Evolutionary conservation across 1,140 invertebrate species (phyloP).

Genomic region (Penaeus japonicus): DNA sequence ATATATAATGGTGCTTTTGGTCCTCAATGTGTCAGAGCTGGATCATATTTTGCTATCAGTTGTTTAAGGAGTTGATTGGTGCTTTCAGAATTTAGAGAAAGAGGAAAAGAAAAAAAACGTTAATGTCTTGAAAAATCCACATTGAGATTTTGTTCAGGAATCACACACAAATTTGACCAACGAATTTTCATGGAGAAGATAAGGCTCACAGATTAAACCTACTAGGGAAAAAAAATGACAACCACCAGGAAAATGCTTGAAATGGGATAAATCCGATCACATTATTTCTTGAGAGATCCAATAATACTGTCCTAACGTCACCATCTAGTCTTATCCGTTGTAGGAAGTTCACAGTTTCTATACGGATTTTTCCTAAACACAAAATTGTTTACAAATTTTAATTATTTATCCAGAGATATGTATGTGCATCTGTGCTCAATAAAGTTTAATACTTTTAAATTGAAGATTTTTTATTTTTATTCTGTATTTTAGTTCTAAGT

Average conservation of each 20-base stretch:
- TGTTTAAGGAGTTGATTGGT: background rate
- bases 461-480: background rate
- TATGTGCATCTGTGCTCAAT: slow-evolving; percentile 58
- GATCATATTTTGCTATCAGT: background rate
- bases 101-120: too few relatives aligned
- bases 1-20: slow-evolving; percentile 24
- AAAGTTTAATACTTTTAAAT: slow-evolving; percentile 58
- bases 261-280: slow-evolving; percentile 17
- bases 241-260: background rate
- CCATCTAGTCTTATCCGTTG: slow-evolving; percentile 50
- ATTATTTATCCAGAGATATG: slow-evolving; percentile 55
- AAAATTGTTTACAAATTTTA: slow-evolving; percentile 54
- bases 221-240: background rate
- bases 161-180: too few relatives aligned
- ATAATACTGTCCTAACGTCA: slow-evolving; percentile 24
- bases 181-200: too few relatives aligned
- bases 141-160: too few relatives aligned
- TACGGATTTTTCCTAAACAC: slow-evolving; percentile 51
- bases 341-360: slow-evolving; percentile 38
- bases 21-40: background rate
- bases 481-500: background rate
- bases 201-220: too few relatives aligned
- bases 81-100: too few relatives aligned
- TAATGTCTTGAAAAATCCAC: too few relatives aligned
- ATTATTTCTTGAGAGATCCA: background rate